Conservation (phyloP, 1,140 invertebrate genomes). For the Meloidogyne hapla region DNA sequence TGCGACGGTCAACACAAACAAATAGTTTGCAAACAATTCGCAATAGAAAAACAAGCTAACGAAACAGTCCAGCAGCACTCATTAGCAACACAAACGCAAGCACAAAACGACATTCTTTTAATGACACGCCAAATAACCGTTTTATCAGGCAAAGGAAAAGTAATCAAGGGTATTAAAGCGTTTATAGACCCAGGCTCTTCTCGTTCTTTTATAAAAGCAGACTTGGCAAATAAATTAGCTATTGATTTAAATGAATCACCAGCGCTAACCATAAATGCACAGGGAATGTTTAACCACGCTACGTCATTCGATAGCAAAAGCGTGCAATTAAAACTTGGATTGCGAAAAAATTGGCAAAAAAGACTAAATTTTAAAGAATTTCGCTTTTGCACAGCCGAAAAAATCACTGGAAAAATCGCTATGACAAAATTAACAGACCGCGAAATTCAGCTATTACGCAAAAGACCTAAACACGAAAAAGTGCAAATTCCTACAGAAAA, state of each 20-base stretch:
- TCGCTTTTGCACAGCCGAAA: not conserved
- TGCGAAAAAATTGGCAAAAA: not conserved
- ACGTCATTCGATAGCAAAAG: not conserved
- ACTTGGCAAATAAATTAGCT: not conserved
- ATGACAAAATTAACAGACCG: not conserved
- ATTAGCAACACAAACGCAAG: too few species aligned
- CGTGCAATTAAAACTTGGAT: not conserved
- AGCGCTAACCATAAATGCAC: not conserved
- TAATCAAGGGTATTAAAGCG: not conserved
- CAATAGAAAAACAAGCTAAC: too few species aligned
- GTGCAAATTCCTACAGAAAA: not conserved
- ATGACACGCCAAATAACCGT: conserved; percentile 43
- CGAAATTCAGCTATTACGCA: not conserved
- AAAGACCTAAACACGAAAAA: not conserved
- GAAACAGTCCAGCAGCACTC: too few species aligned
- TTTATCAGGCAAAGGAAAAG: not conserved
- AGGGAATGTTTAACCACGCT: not conserved
- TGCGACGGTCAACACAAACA: too few species aligned
- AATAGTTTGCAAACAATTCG: too few species aligned
- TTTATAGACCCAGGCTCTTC: not conserved
- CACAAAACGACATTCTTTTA: too few species aligned
- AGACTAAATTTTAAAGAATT: conserved; percentile 8
- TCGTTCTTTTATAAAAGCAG: not conserved
- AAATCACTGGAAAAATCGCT: conserved; percentile 9
- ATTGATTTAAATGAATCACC: not conserved